phyloP scores from a whole-genome alignment of 1,140 invertebrate genomes.

The Chionoecetes opilio region DNA sequence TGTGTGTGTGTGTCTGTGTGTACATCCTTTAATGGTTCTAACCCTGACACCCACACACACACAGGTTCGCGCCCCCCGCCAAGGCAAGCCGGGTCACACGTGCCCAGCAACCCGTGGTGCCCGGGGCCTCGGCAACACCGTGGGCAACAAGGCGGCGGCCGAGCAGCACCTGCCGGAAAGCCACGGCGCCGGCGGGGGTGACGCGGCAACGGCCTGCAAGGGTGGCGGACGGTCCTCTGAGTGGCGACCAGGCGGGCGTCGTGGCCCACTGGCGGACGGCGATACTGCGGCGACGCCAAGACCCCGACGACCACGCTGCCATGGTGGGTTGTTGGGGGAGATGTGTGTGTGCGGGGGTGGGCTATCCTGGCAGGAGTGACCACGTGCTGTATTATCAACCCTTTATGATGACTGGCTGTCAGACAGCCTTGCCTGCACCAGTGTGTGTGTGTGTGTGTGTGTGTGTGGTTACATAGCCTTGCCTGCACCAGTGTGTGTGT shows the following conservation, averaged over 20 bases:
- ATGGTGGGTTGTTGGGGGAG: too few relatives aligned
- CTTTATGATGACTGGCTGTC: too few relatives aligned
- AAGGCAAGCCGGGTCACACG: neutral
- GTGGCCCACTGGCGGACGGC: neutral
- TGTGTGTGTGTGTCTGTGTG: too few relatives aligned
- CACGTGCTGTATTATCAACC: too few relatives aligned
- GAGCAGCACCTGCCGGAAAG: neutral
- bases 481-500: neutral
- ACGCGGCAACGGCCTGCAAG: neutral
- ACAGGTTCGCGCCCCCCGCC: neutral
- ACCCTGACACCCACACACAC: neutral
- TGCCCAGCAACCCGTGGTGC: neutral
- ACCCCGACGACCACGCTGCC: neutral
- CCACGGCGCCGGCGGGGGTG: neutral
- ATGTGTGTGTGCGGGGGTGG: too few relatives aligned
- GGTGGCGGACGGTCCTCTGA: neutral
- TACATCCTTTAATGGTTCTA: too few relatives aligned
- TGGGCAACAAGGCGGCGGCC: neutral
- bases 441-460: too few relatives aligned
- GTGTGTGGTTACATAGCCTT: neutral
- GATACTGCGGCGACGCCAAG: neutral
- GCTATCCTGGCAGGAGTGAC: neutral
- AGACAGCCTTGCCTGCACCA: too few relatives aligned
- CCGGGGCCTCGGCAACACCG: neutral
- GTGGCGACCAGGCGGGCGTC: neutral